A percentile compares a stretch with the other conserved stretches of the same genome.
Conservation (phyloP, 2,797 vertebrate genomes). For the Leptatherina wallacei region DNA sequence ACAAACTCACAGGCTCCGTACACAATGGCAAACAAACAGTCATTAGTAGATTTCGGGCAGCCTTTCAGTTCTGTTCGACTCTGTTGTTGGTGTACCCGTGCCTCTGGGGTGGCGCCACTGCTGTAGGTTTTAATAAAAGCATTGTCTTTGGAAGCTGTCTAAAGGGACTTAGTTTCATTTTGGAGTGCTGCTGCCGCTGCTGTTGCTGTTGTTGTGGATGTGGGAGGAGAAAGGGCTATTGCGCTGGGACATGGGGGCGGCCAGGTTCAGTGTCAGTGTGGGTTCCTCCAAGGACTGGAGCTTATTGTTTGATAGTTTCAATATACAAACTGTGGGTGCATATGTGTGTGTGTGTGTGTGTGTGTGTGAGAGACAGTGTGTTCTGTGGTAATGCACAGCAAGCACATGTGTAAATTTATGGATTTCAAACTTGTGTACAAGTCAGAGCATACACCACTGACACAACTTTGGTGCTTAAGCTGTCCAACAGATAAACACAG, state of each 20-base stretch:
- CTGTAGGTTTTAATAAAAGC: slow-evolving; percentile 88
- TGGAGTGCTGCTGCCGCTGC: slow-evolving; percentile 66
- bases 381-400: slow-evolving; percentile 35
- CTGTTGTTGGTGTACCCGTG: slow-evolving; percentile 71
- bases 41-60: slow-evolving; percentile 78
- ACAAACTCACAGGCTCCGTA: slow-evolving; percentile 55
- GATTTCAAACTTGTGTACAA: slow-evolving; percentile 22
- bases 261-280: slow-evolving; percentile 79
- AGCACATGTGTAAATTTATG: slow-evolving; percentile 45
- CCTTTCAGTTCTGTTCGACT: slow-evolving; percentile 69
- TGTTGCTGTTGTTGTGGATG: slow-evolving; percentile 60
- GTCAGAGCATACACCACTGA: slow-evolving; percentile 43
- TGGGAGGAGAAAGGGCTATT: slow-evolving; percentile 78
- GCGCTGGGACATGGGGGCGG: slow-evolving; percentile 77
- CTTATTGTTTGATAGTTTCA: slow-evolving; percentile 87
- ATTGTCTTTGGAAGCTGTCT: slow-evolving; percentile 86
- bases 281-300: slow-evolving; percentile 73
- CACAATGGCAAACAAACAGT: slow-evolving; percentile 76
- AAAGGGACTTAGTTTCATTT: slow-evolving; percentile 83
- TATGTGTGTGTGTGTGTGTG: slow-evolving; percentile 14
- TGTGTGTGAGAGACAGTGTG: slow-evolving; percentile 10
- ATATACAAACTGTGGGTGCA: slow-evolving; percentile 69
- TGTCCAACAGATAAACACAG: slow-evolving; percentile 38
- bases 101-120: slow-evolving; percentile 76
- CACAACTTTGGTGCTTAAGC: slow-evolving; percentile 32